These are phyloP conservation scores for sheep (Ovis aries) DNA, from an alignment of 2,113 vertebrate species.

Conservation along the genomic window DNA sequence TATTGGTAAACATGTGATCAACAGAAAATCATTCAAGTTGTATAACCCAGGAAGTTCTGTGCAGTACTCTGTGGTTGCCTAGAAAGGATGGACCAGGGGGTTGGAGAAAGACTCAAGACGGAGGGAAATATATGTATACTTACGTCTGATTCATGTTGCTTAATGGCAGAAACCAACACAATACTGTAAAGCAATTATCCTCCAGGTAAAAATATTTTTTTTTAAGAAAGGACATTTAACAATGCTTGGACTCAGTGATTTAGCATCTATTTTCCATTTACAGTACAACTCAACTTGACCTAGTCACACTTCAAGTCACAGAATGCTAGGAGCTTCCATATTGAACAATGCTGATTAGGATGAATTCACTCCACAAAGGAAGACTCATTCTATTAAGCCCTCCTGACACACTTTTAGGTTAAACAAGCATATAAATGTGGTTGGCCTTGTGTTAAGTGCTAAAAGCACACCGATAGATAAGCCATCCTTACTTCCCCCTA, in stretches of 20 bases:
- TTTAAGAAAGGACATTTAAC: not conserved
- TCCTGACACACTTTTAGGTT: not conserved
- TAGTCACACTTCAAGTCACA: not conserved
- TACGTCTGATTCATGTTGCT: not conserved
- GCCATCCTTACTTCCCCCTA: not conserved
- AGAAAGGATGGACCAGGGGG: rapidly evolving
- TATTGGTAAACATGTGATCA: not conserved
- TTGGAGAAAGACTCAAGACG: not conserved
- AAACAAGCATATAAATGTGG: not conserved
- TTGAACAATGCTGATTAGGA: not conserved
- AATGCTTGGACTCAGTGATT: not conserved
- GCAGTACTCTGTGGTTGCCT: not conserved
- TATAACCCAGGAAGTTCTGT: not conserved
- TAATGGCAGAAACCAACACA: not conserved
- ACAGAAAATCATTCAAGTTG: not conserved
- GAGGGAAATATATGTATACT: not conserved
- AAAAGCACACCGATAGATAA: not conserved
- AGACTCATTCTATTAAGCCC: not conserved
- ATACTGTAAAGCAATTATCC: not conserved
- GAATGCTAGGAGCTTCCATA: not conserved
- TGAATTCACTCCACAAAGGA: not conserved
- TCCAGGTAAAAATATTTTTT: not conserved
- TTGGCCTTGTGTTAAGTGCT: not conserved
- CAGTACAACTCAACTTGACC: not conserved
- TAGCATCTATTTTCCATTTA: not conserved